Evolutionary conservation across 1,140 invertebrate genomes (phyloP).

Genomic region (Hycleus phaleratus): DNA sequence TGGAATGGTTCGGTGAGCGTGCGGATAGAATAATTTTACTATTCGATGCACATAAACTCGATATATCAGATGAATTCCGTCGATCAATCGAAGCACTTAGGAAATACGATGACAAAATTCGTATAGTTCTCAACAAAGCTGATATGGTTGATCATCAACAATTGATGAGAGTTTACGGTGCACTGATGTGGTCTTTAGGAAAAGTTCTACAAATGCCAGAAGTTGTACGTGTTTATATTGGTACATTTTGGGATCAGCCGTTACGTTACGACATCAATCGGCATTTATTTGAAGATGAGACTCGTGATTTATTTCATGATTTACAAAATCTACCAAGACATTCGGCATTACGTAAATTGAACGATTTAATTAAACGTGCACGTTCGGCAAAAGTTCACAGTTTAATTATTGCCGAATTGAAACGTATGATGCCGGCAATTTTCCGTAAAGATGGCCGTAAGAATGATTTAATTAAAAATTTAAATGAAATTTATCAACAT

Average conservation of each 20-base stretch:
- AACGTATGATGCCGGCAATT: constrained; percentile 48
- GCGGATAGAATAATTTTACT: constrained; percentile 66
- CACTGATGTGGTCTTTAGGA: constrained; percentile 75
- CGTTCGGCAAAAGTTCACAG: constrained; percentile 75
- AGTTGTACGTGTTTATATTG: constrained; percentile 71
- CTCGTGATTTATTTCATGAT: constrained; percentile 68
- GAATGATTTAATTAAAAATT: constrained; percentile 75
- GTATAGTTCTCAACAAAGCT: constrained; percentile 69
- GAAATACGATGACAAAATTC: constrained; percentile 63
- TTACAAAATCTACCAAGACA: constrained; percentile 65
- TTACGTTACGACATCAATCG: constrained; percentile 56
- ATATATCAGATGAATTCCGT: constrained; percentile 68
- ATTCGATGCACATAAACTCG: constrained; percentile 70
- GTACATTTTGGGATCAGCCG: constrained; percentile 74
- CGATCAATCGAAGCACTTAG: constrained; percentile 55
- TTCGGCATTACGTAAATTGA: constrained; percentile 46
- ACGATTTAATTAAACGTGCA: constrained; percentile 51
- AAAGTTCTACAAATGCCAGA: constrained; percentile 68
- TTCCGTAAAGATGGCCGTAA: constrained; percentile 75
- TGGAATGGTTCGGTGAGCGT: constrained; percentile 70
- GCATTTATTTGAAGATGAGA: constrained; percentile 65
- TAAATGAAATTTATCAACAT: constrained; percentile 61
- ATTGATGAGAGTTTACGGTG: constrained; percentile 68
- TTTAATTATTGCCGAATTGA: constrained; percentile 72
- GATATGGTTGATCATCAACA: constrained; percentile 69